A percentile compares a stretch with the other conserved stretches of the same genome.
phyloP scores from a whole-genome alignment of 2,797 vertebrate species.

The Macropodus opercularis region DNA sequence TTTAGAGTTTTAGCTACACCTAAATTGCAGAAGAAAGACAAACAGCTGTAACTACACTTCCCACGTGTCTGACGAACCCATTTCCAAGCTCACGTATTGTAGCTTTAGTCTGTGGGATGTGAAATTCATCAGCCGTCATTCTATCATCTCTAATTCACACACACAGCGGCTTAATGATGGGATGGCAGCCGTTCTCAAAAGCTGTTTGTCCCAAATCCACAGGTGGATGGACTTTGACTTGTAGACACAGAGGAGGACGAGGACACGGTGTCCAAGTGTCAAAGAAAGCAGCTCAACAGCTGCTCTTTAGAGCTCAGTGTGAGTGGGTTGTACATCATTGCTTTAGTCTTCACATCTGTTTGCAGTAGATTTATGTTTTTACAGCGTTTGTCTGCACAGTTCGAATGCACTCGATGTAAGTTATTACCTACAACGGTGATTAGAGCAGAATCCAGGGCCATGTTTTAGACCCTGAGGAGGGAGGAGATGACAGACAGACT shows the following conservation, averaged over 20 bases:
- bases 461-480: too few species aligned
- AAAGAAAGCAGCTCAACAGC: conserved; percentile 51
- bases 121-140: conserved; percentile 37
- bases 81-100: conserved; percentile 16
- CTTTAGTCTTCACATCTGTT: neutral
- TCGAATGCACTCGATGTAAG: neutral
- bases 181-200: conserved; percentile 33
- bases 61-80: conserved; percentile 42
- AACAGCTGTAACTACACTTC: neutral
- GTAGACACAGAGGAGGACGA: conserved; percentile 14
- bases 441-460: neutral
- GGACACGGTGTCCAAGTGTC: conserved; percentile 51
- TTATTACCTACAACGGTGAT: neutral
- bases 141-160: conserved; percentile 6
- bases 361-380: neutral
- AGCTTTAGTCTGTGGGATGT: conserved; percentile 13
- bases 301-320: conserved; percentile 29
- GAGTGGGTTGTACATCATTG: conserved; percentile 12
- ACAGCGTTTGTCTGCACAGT: neutral
- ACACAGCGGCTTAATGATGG: neutral
- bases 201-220: conserved; percentile 39
- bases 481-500: too few species aligned
- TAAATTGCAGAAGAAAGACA: neutral
- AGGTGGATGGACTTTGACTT: conserved; percentile 45
- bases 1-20: neutral